Conservation (phyloP, 2,888 invertebrate species). For the Cephus pulcher region DNA sequence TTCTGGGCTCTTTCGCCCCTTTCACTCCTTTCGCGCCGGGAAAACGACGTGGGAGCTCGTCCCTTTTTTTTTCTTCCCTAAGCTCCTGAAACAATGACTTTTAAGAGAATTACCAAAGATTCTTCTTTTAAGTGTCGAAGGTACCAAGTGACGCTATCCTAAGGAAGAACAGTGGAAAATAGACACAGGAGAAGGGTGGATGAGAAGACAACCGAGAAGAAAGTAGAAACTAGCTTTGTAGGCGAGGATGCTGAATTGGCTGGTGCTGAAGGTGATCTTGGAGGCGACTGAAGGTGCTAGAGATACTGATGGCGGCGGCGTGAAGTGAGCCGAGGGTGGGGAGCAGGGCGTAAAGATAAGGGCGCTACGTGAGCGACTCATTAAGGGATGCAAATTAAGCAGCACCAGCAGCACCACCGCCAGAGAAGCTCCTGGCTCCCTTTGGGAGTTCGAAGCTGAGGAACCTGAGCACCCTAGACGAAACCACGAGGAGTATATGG, state of each 20-base stretch:
- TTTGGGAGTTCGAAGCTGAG: conserved; percentile 43
- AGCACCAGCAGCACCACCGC: not conserved
- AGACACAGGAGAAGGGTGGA: conserved; percentile 14
- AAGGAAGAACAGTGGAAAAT: too few species aligned
- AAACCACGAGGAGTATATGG: not conserved
- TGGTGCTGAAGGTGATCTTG: conserved; percentile 8
- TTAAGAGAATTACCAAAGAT: conserved; percentile 18
- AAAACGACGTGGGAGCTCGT: not conserved
- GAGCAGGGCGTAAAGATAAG: conserved; percentile 55
- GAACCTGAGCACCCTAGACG: conserved; percentile 3
- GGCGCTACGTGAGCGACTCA: conserved; percentile 61
- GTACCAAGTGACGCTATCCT: not conserved
- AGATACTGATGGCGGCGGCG: conserved; percentile 5
- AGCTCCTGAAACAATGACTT: conserved; percentile 12
- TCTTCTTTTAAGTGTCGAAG: not conserved
- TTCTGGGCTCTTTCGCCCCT: not conserved
- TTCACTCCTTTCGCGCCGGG: not conserved
- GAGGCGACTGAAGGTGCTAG: conserved; percentile 12
- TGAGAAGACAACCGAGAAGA: conserved; percentile 50
- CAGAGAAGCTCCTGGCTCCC: conserved; percentile 29
- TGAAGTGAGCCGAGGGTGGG: conserved; percentile 14
- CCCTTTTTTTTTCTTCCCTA: not conserved
- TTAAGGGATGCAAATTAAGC: conserved; percentile 64
- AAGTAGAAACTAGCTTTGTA: conserved; percentile 15
- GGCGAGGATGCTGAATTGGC: conserved; percentile 10